Evolutionary conservation across 2,797 vertebrate species (phyloP), one percentile per base, ranked within the genome.

Genomic region (Decapterus maruadsi): DNA sequence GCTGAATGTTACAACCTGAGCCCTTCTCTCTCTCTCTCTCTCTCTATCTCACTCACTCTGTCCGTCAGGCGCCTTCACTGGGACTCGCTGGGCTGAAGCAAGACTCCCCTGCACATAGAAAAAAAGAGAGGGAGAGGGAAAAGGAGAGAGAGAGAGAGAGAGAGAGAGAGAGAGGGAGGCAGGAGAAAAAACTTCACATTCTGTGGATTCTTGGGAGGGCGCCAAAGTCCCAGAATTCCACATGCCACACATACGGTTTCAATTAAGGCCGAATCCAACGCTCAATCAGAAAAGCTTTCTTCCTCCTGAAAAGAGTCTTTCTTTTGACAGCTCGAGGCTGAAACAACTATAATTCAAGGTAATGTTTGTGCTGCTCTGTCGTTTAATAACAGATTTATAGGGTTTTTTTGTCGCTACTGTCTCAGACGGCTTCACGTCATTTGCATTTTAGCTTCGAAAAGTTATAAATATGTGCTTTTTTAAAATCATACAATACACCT

Each of bases 141-240:
- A 36, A 2, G 26, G 31, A 34, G 31, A 34, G 31, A 26, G 26
- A 26, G 26, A 26, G 70, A 34, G 50, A 61, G 68, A 54, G 53
- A 45, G 69, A 26, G 60, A 54, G 59, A 74, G 62, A 54, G 56
- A 53, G 78, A 64, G 73, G 36, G 56, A 71, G 77, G 22, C 16
- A 46, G 53, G 45, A 48, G 48, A 83, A 83, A 92, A 90, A 46
- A 62, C 79, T 91, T 93, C 80, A 87, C 97, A 97, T 98, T 97
- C 97, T 98, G 96, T 88, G 80, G 96, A 98, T 98, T 97, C 96
- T 96, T 98, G 97, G 97, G 93, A 89, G 61, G 53, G 19, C 19
- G 95, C 97, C 97, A 97, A 95, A 96, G 91, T 96, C 97, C 97
- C 97, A 97, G 96, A 97, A 96, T 97, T 97, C 96, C 95, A 90